phyloP scores from a whole-genome alignment of 1,140 invertebrate species.

The Microplitis mediator region DNA sequence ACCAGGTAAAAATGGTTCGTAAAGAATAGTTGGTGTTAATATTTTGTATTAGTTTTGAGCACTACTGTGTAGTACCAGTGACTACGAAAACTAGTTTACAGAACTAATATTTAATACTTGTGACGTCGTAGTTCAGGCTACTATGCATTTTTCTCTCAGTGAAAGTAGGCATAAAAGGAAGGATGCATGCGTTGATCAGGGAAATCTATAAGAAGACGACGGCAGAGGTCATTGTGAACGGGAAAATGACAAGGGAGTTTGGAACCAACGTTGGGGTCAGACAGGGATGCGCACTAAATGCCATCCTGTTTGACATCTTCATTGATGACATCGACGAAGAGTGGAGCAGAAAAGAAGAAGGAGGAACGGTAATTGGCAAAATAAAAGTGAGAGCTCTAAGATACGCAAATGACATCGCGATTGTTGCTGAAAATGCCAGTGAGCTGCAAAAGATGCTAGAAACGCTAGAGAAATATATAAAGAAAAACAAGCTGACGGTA shows the following conservation, averaged over 20 bases:
- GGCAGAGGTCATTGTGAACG: neutral
- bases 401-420: neutral
- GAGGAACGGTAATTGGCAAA: neutral
- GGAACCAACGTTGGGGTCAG: neutral
- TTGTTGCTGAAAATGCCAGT: neutral
- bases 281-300: conserved; percentile 1
- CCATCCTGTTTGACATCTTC: neutral
- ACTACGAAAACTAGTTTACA: too few relatives aligned
- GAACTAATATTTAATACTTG: too few relatives aligned
- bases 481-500: neutral
- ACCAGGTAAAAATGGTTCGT: too few relatives aligned
- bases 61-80: too few relatives aligned
- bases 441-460: neutral
- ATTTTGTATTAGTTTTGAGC: too few relatives aligned
- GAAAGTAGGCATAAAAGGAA: too few relatives aligned
- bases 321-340: neutral
- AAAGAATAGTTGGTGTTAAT: too few relatives aligned
- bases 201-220: too few relatives aligned
- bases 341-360: neutral
- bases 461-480: neutral
- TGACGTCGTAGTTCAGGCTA: too few relatives aligned
- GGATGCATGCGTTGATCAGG: too few relatives aligned
- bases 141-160: too few relatives aligned
- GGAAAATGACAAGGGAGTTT: neutral
- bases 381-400: neutral